Evolutionary conservation across 2,797 vertebrate genomes (phyloP).

Genomic region (Enteromius fasciolatus): DNA sequence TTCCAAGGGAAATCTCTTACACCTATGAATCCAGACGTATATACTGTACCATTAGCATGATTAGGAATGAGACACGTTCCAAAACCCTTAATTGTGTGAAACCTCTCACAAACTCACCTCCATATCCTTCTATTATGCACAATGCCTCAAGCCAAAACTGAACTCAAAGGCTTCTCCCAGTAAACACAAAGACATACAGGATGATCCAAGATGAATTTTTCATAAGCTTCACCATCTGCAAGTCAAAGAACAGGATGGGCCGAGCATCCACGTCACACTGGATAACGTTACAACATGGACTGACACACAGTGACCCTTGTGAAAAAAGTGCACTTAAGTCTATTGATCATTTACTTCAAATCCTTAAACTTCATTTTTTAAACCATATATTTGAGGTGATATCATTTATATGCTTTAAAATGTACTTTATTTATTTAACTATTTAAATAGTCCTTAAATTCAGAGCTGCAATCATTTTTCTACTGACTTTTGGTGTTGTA

Average conservation of each 20-base stretch:
- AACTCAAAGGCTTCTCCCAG: constrained; percentile 4
- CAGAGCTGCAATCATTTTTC: not conserved
- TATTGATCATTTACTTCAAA: constrained; percentile 13
- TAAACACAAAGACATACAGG: constrained; percentile 35
- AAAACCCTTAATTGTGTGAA: not conserved
- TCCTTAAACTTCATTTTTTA: not conserved
- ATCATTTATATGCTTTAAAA: not conserved
- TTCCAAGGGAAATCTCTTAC: not conserved
- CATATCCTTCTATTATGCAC: not conserved
- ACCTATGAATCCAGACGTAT: not conserved
- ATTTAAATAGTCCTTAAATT: not conserved
- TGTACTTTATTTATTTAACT: not conserved
- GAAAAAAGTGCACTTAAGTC: constrained; percentile 14
- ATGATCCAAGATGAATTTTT: constrained; percentile 39
- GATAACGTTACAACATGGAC: constrained; percentile 22
- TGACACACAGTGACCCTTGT: not conserved
- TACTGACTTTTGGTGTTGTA: not conserved
- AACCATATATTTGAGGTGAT: not conserved
- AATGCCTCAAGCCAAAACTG: constrained; percentile 1
- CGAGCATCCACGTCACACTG: constrained; percentile 10
- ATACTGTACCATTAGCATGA: not conserved
- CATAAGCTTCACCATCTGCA: constrained; percentile 32
- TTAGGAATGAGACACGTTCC: not conserved
- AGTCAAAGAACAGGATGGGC: constrained; percentile 33
- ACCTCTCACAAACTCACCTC: not conserved